These are phyloP conservation scores for Pogonus chalceus DNA, from an alignment of 1,140 invertebrate species.

Conservation along the genomic window DNA sequence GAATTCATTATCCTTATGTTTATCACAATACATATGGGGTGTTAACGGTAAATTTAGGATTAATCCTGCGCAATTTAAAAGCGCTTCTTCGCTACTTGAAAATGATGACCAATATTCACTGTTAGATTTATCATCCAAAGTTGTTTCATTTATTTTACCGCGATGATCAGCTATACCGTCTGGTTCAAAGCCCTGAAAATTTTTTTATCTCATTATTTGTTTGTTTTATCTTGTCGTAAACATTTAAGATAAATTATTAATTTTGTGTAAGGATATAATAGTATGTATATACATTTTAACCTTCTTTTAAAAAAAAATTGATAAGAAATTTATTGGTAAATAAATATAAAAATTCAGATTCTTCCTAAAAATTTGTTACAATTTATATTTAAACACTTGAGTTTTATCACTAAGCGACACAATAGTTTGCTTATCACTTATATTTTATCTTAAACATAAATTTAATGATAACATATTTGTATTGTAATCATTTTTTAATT, in stretches of 20 bases:
- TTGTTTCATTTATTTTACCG: slow-evolving; percentile 48
- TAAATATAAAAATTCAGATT: too few relatives aligned
- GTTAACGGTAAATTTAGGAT: slow-evolving; percentile 59
- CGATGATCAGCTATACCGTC: slow-evolving; percentile 55
- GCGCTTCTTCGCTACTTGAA: slow-evolving; percentile 62
- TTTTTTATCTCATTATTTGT: slow-evolving; percentile 2
- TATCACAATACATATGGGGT: slow-evolving; percentile 45
- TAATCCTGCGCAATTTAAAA: slow-evolving; percentile 61
- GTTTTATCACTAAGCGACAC: too few relatives aligned
- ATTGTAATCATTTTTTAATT: too few relatives aligned
- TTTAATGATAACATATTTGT: too few relatives aligned
- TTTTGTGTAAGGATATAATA: neutral
- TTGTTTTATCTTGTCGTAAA: neutral
- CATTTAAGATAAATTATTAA: too few relatives aligned
- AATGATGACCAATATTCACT: slow-evolving; percentile 73
- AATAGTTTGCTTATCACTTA: too few relatives aligned
- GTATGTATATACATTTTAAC: too few relatives aligned
- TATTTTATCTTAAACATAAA: too few relatives aligned
- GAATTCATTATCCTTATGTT: slow-evolving; percentile 32
- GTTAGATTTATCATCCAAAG: slow-evolving; percentile 52
- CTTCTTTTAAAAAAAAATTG: too few relatives aligned
- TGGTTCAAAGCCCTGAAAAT: slow-evolving; percentile 39
- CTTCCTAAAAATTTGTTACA: too few relatives aligned
- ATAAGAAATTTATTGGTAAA: too few relatives aligned
- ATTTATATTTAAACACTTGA: too few relatives aligned